phyloP scores from a whole-genome alignment of 2,797 vertebrate genomes.

The Taeniopygia guttata region DNA sequence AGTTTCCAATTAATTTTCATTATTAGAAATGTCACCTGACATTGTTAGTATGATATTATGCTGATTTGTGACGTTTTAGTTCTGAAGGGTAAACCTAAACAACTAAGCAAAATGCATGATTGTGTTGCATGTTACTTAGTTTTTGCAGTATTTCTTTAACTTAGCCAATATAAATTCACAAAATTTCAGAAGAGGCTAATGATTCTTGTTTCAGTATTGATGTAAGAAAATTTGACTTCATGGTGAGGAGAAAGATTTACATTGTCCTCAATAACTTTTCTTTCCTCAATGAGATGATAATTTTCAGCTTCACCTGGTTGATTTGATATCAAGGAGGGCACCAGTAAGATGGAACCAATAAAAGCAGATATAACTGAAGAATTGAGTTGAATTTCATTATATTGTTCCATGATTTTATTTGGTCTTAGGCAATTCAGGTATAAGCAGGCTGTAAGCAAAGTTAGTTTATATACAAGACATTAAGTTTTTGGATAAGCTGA shows the following conservation, averaged over 20 bases:
- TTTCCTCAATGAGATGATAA: neutral
- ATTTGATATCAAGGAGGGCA: neutral
- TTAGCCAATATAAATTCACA: neutral
- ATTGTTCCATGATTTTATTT: neutral
- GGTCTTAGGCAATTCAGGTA: neutral
- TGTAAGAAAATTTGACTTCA: neutral
- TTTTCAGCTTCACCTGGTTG: neutral
- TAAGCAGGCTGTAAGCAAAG: neutral
- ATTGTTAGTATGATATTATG: neutral
- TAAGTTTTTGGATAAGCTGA: neutral
- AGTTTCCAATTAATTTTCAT: neutral
- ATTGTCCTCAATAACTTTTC: neutral
- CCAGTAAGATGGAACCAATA: neutral
- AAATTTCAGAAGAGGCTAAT: neutral
- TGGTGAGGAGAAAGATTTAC: neutral
- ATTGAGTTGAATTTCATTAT: neutral
- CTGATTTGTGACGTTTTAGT: neutral
- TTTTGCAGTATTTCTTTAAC: neutral
- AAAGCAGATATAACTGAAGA: neutral
- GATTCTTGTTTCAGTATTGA: neutral
- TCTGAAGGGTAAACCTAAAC: neutral
- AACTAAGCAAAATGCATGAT: neutral
- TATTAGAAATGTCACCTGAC: neutral
- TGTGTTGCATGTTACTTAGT: neutral
- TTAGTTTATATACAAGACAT: neutral